Evolutionary conservation across 2,797 vertebrate species (phyloP).

Genomic region (Podarcis siculus): DNA sequence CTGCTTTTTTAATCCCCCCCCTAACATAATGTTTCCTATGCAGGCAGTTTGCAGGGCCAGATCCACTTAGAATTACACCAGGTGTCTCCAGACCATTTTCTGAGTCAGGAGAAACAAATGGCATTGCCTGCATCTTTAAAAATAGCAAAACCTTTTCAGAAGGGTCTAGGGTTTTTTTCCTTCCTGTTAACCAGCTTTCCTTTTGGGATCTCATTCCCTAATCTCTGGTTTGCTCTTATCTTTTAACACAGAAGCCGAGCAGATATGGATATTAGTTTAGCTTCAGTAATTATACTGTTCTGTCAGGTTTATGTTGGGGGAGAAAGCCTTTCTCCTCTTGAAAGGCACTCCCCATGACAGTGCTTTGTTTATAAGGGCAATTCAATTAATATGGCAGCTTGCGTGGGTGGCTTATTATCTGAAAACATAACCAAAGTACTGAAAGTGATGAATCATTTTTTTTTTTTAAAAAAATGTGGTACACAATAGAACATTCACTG

Average conservation of each 20-base stretch:
- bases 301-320: conserved; percentile 20
- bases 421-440: not conserved
- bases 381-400: conserved; percentile 16
- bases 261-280: conserved; percentile 1
- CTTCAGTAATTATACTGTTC: conserved; percentile 18
- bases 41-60: not conserved
- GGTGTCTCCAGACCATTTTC: not conserved
- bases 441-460: not conserved
- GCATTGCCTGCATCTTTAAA: not conserved
- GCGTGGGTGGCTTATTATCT: not conserved
- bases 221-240: not conserved
- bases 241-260: conserved; percentile 18
- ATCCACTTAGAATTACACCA: not conserved
- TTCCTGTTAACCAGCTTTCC: not conserved
- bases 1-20: too few species aligned
- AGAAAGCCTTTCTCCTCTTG: conserved; percentile 35
- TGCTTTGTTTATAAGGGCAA: conserved; percentile 10
- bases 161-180: conserved; percentile 13
- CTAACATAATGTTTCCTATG: not conserved
- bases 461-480: not conserved
- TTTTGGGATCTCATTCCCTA: not conserved
- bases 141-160: not conserved
- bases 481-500: not conserved
- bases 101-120: not conserved
- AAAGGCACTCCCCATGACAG: not conserved